Evolutionary conservation across 2,113 vertebrate genomes (phyloP).

Genomic region (Taxidea taxus): DNA sequence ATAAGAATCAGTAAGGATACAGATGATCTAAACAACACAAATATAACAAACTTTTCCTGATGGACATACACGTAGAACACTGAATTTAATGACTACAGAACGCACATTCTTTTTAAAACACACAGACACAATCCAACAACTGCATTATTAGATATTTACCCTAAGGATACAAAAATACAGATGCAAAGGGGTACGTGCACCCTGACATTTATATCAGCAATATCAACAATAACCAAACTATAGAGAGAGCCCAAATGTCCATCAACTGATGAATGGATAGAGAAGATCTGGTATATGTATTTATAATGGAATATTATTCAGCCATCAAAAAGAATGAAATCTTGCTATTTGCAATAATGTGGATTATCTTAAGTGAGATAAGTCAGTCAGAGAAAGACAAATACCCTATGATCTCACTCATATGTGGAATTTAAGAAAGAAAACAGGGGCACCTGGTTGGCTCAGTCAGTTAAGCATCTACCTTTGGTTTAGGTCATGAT

Average conservation of each 20-base stretch:
- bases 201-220: background rate
- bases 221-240: background rate
- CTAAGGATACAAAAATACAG: background rate
- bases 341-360: too few species aligned
- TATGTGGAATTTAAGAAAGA: too few species aligned
- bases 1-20: background rate
- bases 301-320: too few species aligned
- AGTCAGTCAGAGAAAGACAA: too few species aligned
- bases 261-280: too few species aligned
- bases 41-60: background rate
- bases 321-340: too few species aligned
- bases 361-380: too few species aligned
- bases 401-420: too few species aligned
- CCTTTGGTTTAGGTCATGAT: too few species aligned
- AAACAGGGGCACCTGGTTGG: too few species aligned
- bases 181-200: background rate
- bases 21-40: background rate
- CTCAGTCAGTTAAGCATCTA: too few species aligned
- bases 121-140: background rate
- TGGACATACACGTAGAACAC: background rate
- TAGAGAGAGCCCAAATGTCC: background rate
- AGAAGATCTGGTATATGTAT: too few species aligned
- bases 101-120: background rate
- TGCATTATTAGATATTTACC: background rate
- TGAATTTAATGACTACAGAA: background rate